Base-by-base conservation (phyloP, 2,797 vertebrate genomes). In the Fistularia commersonii region DNA sequence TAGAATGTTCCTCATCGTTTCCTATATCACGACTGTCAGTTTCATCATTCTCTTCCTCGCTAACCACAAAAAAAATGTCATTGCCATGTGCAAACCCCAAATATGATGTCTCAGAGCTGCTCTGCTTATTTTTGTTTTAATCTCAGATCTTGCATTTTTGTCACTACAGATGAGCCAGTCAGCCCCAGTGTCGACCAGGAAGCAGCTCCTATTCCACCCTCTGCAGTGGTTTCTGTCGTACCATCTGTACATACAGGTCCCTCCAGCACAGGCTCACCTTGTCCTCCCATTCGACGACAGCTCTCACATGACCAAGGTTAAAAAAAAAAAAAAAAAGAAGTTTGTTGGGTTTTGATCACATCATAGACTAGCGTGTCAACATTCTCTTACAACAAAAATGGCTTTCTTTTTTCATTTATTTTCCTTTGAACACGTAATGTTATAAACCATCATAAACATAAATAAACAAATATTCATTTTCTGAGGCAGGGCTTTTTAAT, bases 261-360 rank as follows among this genome's bases (percentile, higher is more conserved):
- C 65, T 89, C 92, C 42, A 94, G 91, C 77, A 92, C 93, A 42
- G 81, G 87, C 13, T 94, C 95, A 52, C 91, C 93, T 0, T 89
- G 91, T 64, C 93, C 92, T 73, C 82, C 92, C 74, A 95, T 99
- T 81, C 93, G 93, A 35, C 93, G 97, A 2, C 97, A 98, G 52
- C 92, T 98, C 63, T 99, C 97, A 69, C 96, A 98, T 72, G 97
- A 98, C 85, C 94, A 97, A 90, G 97, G 97, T 99, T 88, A 62
- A 13, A 78, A 38, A 1, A 8, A 32, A 32, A 23, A 23, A 88
- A 62, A 13, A 78, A 36, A 1, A 8, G 32, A 32, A 11, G 3
- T 55, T 53, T 33, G 43, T 42, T 42, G 7, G 9, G 5, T 34
- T 7, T 57, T 14, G 7, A 5, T 9, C 15, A 8, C 11, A 11